Evolutionary conservation across 1,140 invertebrate species (phyloP).

Genomic region (Diploscapter pachys): DNA sequence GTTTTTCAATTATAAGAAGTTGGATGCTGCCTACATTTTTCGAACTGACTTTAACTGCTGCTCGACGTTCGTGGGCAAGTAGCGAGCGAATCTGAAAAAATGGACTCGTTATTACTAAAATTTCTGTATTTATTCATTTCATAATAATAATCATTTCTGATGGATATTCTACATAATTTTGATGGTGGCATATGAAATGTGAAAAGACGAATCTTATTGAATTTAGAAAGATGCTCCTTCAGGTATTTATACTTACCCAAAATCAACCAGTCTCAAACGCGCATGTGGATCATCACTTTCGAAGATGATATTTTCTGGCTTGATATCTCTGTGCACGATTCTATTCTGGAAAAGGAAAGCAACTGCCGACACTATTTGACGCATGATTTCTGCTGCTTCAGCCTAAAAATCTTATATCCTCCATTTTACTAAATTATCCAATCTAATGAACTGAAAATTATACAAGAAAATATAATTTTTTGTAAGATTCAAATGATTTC

Average conservation of each 20-base stretch:
- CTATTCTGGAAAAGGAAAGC: conserved; percentile 75
- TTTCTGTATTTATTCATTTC: no score
- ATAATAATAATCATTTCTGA: no score
- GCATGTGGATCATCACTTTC: conserved; percentile 67
- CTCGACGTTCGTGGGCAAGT: conserved; percentile 59
- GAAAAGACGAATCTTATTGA: no score
- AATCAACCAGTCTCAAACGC: conserved; percentile 79
- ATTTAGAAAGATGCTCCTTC: no score
- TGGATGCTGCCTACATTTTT: conserved; percentile 21
- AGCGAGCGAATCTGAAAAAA: conserved; percentile 68
- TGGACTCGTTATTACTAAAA: no score
- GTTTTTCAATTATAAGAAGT: background rate
- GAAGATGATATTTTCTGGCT: conserved; percentile 82
- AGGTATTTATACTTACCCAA: conserved; percentile 64
- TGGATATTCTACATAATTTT: no score
- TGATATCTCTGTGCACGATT: conserved; percentile 82
- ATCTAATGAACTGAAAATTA: background rate
- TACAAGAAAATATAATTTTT: no score
- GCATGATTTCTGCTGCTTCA: conserved; percentile 71
- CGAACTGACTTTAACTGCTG: conserved; percentile 52
- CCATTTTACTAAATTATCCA: background rate
- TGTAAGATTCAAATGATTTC: no score
- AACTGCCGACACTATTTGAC: conserved; percentile 76
- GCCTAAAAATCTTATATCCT: conserved; percentile 41
- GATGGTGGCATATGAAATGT: no score